A percentile compares a stretch with the other conserved stretches of the same genome.
Evolutionary conservation across 1,140 invertebrate genomes (phyloP).

Genomic region (Pogonus chalceus): DNA sequence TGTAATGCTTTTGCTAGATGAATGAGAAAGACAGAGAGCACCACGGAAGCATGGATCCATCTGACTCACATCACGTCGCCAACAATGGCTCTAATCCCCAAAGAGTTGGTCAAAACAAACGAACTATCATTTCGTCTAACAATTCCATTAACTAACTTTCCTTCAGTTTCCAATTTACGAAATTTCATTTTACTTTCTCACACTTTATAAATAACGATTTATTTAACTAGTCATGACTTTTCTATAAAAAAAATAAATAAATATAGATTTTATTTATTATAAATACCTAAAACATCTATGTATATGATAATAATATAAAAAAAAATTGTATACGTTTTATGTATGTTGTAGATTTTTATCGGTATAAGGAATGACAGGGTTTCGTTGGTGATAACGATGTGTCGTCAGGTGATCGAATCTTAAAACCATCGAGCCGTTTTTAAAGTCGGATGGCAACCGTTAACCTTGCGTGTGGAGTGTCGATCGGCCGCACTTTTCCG

Average conservation of each 20-base stretch:
- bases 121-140: constrained; percentile 5
- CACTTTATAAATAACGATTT: too few species aligned
- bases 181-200: constrained; percentile 2
- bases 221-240: too few species aligned
- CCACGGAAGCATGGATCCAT: not conserved
- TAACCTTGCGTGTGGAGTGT: not conserved
- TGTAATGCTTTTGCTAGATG: not conserved
- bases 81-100: constrained; percentile 4
- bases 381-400: not conserved
- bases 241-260: too few species aligned
- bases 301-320: too few species aligned
- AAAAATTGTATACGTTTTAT: too few species aligned
- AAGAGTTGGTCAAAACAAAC: constrained; percentile 5
- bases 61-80: constrained; percentile 4
- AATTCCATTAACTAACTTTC: constrained; percentile 6
- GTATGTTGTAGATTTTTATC: too few species aligned
- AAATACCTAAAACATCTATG: too few species aligned
- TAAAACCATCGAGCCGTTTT: not conserved
- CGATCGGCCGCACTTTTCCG: not conserved
- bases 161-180: constrained; percentile 1
- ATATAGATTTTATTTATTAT: too few species aligned
- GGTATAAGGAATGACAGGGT: too few species aligned
- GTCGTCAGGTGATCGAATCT: not conserved
- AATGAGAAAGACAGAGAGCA: not conserved
- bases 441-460: not conserved